Evolutionary conservation across 2,797 vertebrate genomes (phyloP).

Genomic region (Gallinago stenura): DNA sequence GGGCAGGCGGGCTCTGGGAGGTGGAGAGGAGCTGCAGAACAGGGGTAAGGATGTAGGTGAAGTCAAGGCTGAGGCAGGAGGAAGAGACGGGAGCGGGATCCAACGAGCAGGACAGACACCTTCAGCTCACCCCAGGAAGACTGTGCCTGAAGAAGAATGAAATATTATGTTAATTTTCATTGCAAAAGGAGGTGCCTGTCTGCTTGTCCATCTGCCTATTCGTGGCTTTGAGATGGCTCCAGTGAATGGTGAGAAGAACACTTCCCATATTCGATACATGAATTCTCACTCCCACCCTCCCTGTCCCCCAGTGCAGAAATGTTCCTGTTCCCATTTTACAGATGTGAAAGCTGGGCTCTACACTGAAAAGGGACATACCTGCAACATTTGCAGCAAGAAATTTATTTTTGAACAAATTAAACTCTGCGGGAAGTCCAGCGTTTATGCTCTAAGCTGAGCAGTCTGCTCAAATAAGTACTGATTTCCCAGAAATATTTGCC

Average conservation of each 20-base stretch:
- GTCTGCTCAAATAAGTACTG: not conserved
- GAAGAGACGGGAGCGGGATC: not conserved
- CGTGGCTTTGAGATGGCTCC: not conserved
- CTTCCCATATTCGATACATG: not conserved
- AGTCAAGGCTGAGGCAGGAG: not conserved
- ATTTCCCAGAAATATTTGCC: conserved; percentile 29
- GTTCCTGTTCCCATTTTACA: not conserved
- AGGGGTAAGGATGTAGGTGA: not conserved
- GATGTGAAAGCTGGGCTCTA: not conserved
- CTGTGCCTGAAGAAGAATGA: not conserved
- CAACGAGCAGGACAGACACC: not conserved
- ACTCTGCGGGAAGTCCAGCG: not conserved
- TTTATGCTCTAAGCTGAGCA: not conserved
- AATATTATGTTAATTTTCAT: not conserved
- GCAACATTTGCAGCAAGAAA: not conserved
- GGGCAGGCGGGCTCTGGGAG: not conserved
- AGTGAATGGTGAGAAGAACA: not conserved
- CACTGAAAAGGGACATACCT: not conserved
- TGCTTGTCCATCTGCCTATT: not conserved
- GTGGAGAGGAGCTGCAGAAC: not conserved
- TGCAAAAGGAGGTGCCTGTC: not conserved
- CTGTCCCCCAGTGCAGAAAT: not conserved
- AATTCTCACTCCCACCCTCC: not conserved
- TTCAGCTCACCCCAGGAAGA: not conserved
- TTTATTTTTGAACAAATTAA: not conserved